Percentiles rank a stretch among this genome's conserved stretches.
Evolutionary conservation across 2,888 invertebrate species (phyloP).

Genomic region (Cheilosia soror): DNA sequence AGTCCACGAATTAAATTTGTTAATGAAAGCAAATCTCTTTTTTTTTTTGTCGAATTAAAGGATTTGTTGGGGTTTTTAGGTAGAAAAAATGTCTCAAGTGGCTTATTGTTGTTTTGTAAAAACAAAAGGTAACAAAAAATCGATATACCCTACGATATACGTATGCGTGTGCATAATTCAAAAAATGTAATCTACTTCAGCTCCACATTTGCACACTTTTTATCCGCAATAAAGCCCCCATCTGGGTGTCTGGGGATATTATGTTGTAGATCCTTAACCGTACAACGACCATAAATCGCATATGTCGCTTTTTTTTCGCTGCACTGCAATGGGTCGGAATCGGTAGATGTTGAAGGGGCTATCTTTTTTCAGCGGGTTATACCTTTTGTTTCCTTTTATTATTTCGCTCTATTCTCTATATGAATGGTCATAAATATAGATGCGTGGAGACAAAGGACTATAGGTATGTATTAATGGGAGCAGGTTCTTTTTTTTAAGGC

Average conservation of each 20-base stretch:
- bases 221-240: neutral
- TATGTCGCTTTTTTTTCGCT: conserved; percentile 1
- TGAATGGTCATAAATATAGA: conserved; percentile 28
- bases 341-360: neutral
- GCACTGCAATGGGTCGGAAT: neutral
- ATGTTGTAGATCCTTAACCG: conserved; percentile 18
- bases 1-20: conserved; percentile 50
- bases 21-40: conserved; percentile 54
- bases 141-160: conserved; percentile 16
- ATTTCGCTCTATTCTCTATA: neutral
- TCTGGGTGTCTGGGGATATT: conserved; percentile 8
- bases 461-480: neutral
- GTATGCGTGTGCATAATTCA: conserved; percentile 25
- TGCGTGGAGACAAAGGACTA: conserved; percentile 18
- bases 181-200: conserved; percentile 27
- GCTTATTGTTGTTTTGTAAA: too few species aligned
- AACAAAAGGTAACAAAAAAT: conserved; percentile 25
- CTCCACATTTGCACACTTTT: neutral
- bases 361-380: neutral
- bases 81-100: neutral
- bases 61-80: conserved; percentile 35
- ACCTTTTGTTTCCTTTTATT: neutral
- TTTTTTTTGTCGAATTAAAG: conserved; percentile 31
- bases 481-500: neutral
- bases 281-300: conserved; percentile 25